Conservation (phyloP, 1,140 invertebrate genomes). For the Callitettix versicolor region DNA sequence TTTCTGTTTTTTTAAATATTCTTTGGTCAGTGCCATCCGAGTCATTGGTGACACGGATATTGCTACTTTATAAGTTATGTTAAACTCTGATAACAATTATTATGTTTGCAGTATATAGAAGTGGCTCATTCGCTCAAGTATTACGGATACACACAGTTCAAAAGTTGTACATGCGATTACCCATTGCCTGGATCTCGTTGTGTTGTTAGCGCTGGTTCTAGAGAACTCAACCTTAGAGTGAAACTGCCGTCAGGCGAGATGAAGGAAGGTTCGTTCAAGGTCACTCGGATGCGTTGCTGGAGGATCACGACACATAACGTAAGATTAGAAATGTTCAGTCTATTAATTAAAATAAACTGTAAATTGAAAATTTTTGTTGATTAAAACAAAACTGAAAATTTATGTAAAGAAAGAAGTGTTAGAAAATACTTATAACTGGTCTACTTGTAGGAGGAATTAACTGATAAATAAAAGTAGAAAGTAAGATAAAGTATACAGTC, state of each 20-base stretch:
- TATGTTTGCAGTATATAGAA: constrained; percentile 64
- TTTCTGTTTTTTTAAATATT: too few relatives aligned
- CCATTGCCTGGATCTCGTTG: constrained; percentile 54
- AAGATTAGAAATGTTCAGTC: constrained; percentile 31
- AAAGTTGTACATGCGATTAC: constrained; percentile 65
- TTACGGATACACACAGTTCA: constrained; percentile 82
- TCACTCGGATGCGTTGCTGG: constrained; percentile 93
- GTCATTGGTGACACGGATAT: too few relatives aligned
- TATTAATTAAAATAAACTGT: not conserved
- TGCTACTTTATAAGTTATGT: too few relatives aligned
- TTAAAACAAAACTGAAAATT: not conserved
- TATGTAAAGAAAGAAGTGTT: not conserved
- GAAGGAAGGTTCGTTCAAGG: constrained; percentile 76
- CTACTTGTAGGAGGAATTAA: too few relatives aligned
- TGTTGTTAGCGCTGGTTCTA: constrained; percentile 60
- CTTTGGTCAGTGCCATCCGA: too few relatives aligned
- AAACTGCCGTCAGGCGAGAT: constrained; percentile 37
- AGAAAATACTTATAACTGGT: constrained; percentile 3
- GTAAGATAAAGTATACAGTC: too few relatives aligned
- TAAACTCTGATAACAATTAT: too few relatives aligned
- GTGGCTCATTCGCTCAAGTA: constrained; percentile 68
- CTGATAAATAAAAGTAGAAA: too few relatives aligned
- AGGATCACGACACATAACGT: constrained; percentile 82
- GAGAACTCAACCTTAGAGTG: constrained; percentile 61
- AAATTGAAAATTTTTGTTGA: too few relatives aligned